These are phyloP conservation scores for Heliconius melpomene DNA, from an alignment of 1,140 invertebrate genomes.

Conservation along the genomic window DNA sequence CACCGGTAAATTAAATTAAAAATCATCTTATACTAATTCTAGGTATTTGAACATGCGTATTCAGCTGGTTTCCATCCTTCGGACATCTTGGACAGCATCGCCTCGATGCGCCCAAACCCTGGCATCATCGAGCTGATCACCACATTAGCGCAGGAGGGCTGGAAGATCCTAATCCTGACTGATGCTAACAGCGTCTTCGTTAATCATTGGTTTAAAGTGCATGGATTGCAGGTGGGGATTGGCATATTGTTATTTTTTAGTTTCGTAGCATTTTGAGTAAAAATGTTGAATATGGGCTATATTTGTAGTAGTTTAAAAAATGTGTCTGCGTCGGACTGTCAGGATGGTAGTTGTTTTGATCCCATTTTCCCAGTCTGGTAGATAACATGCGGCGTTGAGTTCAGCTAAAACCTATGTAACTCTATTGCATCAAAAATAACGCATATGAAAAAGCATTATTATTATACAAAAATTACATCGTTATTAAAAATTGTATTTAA, in stretches of 20 bases:
- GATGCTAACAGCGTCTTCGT: constrained; percentile 71
- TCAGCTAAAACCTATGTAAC: not conserved
- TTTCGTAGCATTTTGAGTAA: not conserved
- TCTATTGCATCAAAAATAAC: no score
- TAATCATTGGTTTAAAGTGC: constrained; percentile 62
- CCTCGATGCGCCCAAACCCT: constrained; percentile 55
- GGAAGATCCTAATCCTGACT: constrained; percentile 63
- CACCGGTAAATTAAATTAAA: no score
- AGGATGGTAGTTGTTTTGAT: no score
- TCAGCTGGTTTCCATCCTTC: constrained; percentile 58
- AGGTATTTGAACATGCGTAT: constrained; percentile 73
- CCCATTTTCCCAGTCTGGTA: not conserved
- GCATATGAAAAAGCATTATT: no score
- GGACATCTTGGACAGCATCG: constrained; percentile 64
- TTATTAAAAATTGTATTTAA: no score
- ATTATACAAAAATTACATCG: no score
- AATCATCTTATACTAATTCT: not conserved
- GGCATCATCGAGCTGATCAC: constrained; percentile 58
- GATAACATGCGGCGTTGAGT: not conserved
- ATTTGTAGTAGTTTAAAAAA: no score
- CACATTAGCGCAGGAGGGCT: constrained; percentile 50
- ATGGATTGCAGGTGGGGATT: constrained; percentile 53
- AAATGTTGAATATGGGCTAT: not conserved
- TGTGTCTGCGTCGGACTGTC: no score
- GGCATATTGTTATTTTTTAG: not conserved